Base-by-base conservation (phyloP, 35 echinoderm and acorn worm genomes). In the Eucidaris tribuloides region DNA sequence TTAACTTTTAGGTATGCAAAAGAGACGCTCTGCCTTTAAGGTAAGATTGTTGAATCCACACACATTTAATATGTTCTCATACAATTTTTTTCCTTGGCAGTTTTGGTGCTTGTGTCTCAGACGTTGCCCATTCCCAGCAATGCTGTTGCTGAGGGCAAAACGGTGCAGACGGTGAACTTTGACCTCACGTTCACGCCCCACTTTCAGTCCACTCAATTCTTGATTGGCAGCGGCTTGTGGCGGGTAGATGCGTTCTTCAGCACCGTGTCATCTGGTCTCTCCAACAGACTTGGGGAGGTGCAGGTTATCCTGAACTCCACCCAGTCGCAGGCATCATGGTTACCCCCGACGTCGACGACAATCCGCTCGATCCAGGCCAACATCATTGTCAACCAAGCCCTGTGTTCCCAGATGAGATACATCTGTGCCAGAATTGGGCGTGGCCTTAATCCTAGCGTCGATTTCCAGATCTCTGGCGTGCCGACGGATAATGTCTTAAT, bases 341-440 rank as follows among this genome's bases (percentile, higher is more conserved):
- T 62, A 1, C 86, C 92, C 5, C 81, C 86, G 22, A 48, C 14
- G 3, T 35, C 36, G 2, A 37, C 81, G 24, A 71, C 23, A 27
- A 72, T 94, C 35, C 0, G 19, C 35, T 64, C 40, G 15, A 45
- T 94, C 48, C 87, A 86, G 82, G 46, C 81, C 3, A 15, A 58
- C 0, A 39, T 94, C 33, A 19, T 23, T 19, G 19, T 82, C 2
- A 34, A 77, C 14, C 4, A 36, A 23, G 40, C 80, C 7, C 13
- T 55, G 20, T 94, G 92, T 46, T 58, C 46, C 14, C 72, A 90
- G 19, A 42, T 85, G 52, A 20, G 7, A 18, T 94, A 77, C 56
- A 33, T 89, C 32, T 94, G 92, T 38, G 92, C 86, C 19, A 82
- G 54, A 20, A 94, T 94, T 23, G 87, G 62, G 13, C 78, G 52